Percentiles rank a stretch among this genome's conserved stretches.
Conservation (phyloP, 2,113 vertebrate genomes). For the Clarias batrachus region DNA sequence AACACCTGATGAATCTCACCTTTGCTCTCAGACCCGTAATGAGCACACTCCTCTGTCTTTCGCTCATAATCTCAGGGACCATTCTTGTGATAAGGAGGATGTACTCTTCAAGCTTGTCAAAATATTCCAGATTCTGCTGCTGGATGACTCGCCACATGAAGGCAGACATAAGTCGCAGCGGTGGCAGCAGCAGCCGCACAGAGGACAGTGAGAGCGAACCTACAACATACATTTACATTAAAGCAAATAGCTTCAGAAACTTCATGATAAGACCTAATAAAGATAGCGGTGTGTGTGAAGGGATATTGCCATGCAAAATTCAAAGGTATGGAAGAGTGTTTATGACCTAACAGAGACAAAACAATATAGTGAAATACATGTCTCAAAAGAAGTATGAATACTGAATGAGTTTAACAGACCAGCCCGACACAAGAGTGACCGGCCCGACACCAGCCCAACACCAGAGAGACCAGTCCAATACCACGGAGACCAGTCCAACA, state of each 20-base stretch:
- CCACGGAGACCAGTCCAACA: background rate
- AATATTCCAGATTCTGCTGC: slow-evolving; percentile 70
- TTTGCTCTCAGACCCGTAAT: slow-evolving; percentile 79
- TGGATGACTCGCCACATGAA: slow-evolving; percentile 77
- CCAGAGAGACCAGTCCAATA: no score
- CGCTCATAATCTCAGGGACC: slow-evolving; percentile 77
- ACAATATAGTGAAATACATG: background rate
- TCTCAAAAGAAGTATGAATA: background rate
- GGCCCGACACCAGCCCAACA: background rate
- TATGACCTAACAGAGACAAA: background rate
- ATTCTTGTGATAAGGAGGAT: slow-evolving; percentile 74
- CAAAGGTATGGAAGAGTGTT: background rate
- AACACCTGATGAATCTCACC: slow-evolving; percentile 61
- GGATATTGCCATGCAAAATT: background rate
- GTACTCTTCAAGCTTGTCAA: slow-evolving; percentile 77
- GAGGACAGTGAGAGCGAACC: slow-evolving; percentile 67
- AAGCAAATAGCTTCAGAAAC: background rate
- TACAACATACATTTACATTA: slow-evolving; percentile 27
- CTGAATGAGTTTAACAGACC: background rate
- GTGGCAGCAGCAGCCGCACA: slow-evolving; percentile 70
- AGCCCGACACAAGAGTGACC: background rate
- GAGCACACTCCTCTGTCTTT: slow-evolving; percentile 77
- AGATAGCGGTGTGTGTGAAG: background rate
- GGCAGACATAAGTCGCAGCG: slow-evolving; percentile 74
- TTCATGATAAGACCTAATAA: background rate